Evolutionary conservation across 1,140 invertebrate genomes (phyloP), one percentile per base, ranked within the genome.

Genomic region (Caenorhabditis remanei): DNA sequence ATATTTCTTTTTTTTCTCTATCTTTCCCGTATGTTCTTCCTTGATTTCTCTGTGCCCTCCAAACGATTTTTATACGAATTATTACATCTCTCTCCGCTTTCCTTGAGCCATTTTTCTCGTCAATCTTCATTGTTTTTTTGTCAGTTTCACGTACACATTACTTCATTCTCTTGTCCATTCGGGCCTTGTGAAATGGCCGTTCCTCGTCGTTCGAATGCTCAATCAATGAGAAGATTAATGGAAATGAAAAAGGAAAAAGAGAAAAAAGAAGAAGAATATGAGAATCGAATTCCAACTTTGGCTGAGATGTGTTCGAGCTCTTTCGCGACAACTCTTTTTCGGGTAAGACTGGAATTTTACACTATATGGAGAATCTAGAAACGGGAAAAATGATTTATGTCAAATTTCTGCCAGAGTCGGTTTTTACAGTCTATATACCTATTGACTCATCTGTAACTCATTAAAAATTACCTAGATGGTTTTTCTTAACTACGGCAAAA

Each of bases 21-120:
- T 8, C 6, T 13, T 63, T 79, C 53, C 71, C 71, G 7, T 53
- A 7, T 50, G 46, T 79, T 79, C n/a, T 41, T 48, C 46, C 46
- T 79, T 53, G 71, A 79, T 79, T 79, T 79, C 71, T 79, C 71
- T 79, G 71, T 7, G 71, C 24, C 3, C 71, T 71, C 71, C 24
- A 41, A 9, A 9, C 24, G n/a, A 79, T 79, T 79, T 79, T 79
- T 50, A 79, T 79, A 79, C 71, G 21, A 50, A 79, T 79, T 79
- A 79, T 50, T 79, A 79, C 46, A 50, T 79, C 46, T 24, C 43
- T 14, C 41, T 14, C 19, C 5, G 7, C n/a, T 79, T 50, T 41
- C 13, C 65, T 71, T 61, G 58, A 61, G 41, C 58, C 83, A 6
- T 61, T 48, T 19, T 24, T 32, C 21, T 79, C 50, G 43, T 79